A percentile compares a stretch with the other conserved stretches of the same genome.
These are phyloP conservation scores for Artibeus jamaicensis DNA, from an alignment of 2,797 vertebrate species.

Conservation along the genomic window DNA sequence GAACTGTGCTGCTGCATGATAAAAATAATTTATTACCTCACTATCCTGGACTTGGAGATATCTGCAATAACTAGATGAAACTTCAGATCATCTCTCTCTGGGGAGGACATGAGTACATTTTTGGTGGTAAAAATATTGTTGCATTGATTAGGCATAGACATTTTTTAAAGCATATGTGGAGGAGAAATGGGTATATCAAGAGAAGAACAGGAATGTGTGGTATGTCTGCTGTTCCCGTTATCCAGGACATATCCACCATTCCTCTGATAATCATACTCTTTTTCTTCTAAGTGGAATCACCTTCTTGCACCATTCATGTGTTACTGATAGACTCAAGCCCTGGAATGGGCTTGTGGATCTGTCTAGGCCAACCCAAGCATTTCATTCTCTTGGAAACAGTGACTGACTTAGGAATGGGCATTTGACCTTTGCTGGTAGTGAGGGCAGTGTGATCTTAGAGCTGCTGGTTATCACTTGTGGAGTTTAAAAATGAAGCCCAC, in stretches of 20 bases:
- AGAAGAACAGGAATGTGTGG: neutral
- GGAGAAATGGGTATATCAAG: neutral
- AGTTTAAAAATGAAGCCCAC: neutral
- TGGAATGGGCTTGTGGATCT: neutral
- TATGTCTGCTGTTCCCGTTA: neutral
- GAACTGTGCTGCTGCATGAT: neutral
- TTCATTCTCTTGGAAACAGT: slow-evolving; percentile 4
- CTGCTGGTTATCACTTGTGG: neutral
- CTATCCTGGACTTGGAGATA: neutral
- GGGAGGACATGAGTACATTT: neutral
- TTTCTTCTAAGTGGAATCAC: neutral
- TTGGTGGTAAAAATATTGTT: neutral
- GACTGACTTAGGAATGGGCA: neutral
- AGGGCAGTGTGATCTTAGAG: neutral
- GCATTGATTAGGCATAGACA: neutral
- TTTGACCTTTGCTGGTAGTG: neutral
- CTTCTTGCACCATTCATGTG: neutral
- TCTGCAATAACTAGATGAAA: neutral
- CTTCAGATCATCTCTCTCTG: neutral
- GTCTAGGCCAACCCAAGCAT: neutral
- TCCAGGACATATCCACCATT: neutral
- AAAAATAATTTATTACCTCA: neutral
- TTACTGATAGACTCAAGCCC: neutral
- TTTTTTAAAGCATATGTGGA: neutral
- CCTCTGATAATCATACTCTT: neutral